Percentiles rank a stretch among this genome's conserved stretches.
These are phyloP conservation scores for Pogonognathellus flavescens DNA, from an alignment of 1,140 invertebrate species.

Conservation along the genomic window DNA sequence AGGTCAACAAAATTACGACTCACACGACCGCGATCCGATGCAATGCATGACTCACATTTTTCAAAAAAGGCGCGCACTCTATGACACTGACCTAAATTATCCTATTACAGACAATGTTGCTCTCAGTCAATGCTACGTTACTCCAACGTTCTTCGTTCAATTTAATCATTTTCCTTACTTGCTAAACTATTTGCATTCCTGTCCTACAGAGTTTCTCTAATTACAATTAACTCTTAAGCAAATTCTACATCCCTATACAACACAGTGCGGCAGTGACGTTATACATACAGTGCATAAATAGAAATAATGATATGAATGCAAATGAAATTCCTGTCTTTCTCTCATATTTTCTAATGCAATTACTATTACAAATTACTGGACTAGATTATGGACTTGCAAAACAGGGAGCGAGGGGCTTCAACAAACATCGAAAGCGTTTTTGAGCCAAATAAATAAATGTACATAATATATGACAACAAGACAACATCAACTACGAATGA, in stretches of 20 bases:
- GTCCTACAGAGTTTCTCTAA: slow-evolving; percentile 8
- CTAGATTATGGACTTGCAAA: too few relatives aligned
- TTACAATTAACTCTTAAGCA: not conserved
- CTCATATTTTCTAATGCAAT: too few relatives aligned
- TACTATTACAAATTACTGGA: too few relatives aligned
- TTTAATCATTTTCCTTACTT: not conserved
- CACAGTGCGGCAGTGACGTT: too few relatives aligned
- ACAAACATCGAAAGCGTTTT: too few relatives aligned
- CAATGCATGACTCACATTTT: slow-evolving; percentile 28
- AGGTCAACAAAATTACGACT: not conserved
- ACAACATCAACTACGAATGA: too few relatives aligned
- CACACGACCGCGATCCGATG: not conserved
- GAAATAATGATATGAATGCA: not conserved
- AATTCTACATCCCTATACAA: not conserved
- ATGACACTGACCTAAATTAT: slow-evolving; percentile 37
- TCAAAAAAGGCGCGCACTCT: slow-evolving; percentile 23
- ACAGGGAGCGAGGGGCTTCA: too few relatives aligned
- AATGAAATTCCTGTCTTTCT: not conserved
- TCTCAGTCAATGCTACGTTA: not conserved
- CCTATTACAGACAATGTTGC: not conserved
- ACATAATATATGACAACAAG: too few relatives aligned
- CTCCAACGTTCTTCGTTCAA: not conserved
- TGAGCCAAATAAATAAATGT: too few relatives aligned
- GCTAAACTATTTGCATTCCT: not conserved
- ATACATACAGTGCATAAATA: not conserved